Conservation (phyloP, 2,888 invertebrate species). For the Stictocephala bisonia region DNA sequence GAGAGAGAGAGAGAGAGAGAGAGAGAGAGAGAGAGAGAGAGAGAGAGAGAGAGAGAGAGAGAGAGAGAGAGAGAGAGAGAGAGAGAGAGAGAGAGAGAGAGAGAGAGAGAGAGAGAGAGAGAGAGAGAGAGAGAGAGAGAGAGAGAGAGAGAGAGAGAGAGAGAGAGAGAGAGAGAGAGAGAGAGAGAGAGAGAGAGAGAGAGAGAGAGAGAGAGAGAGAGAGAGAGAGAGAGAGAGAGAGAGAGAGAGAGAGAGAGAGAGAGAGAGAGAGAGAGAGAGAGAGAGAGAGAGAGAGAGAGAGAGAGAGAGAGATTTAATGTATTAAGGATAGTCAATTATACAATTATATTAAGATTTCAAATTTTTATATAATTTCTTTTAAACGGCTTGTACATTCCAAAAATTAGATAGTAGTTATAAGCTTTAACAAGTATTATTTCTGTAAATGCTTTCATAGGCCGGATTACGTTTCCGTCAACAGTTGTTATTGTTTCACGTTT, state of each 20-base stretch:
- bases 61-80: neutral
- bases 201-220: neutral
- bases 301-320: neutral
- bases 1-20: neutral
- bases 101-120: neutral
- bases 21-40: neutral
- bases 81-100: neutral
- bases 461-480: too few relatives aligned
- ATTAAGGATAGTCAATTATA: neutral
- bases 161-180: neutral
- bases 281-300: neutral
- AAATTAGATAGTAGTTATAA: too few relatives aligned
- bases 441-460: too few relatives aligned
- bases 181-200: neutral
- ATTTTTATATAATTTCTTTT: too few relatives aligned
- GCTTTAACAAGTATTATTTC: too few relatives aligned
- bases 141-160: neutral
- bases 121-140: neutral
- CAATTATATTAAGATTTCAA: too few relatives aligned
- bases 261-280: neutral
- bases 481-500: too few relatives aligned
- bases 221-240: neutral
- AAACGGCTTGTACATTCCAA: too few relatives aligned
- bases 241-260: neutral
- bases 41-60: neutral